Percentiles rank a stretch among this genome's conserved stretches.
Conservation (phyloP, 2,888 invertebrate species). For the Cyaniris semiargus region DNA sequence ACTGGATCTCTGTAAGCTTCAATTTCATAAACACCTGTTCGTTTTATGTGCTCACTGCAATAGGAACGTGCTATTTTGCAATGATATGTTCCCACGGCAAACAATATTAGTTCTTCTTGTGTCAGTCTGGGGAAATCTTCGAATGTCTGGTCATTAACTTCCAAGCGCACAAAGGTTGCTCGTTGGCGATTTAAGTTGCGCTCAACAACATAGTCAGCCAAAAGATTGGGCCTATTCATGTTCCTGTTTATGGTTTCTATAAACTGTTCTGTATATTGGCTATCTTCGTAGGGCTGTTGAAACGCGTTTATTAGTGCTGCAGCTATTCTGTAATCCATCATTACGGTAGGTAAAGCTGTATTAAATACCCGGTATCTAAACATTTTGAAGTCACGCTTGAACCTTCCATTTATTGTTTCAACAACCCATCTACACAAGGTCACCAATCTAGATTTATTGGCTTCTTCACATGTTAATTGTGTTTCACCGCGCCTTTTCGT, state of each 20-base stretch:
- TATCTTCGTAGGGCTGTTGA: conserved; percentile 32
- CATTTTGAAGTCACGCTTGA: conserved; percentile 39
- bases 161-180: conserved; percentile 27
- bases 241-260: too few relatives aligned
- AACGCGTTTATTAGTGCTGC: conserved; percentile 38
- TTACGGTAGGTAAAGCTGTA: conserved; percentile 29
- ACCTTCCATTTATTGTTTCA: conserved; percentile 38
- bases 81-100: background rate
- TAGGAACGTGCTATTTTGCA: background rate
- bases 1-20: too few relatives aligned
- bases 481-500: conserved; percentile 34
- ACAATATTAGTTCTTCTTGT: conserved; percentile 13
- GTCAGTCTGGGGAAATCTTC: conserved; percentile 22
- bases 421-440: conserved; percentile 40
- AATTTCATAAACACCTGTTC: background rate
- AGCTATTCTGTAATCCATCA: conserved; percentile 38
- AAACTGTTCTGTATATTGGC: too few relatives aligned
- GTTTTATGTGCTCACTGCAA: conserved; percentile 4
- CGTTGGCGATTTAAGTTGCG: too few relatives aligned
- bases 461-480: conserved; percentile 37
- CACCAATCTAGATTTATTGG: conserved; percentile 39
- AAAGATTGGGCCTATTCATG: too few relatives aligned
- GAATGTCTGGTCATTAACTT: conserved; percentile 8
- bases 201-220: too few relatives aligned
- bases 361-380: conserved; percentile 40